Evolutionary conservation across 1,140 invertebrate species (phyloP), one percentile per base, ranked within the genome.

Genomic region (Drosophila sp.): DNA sequence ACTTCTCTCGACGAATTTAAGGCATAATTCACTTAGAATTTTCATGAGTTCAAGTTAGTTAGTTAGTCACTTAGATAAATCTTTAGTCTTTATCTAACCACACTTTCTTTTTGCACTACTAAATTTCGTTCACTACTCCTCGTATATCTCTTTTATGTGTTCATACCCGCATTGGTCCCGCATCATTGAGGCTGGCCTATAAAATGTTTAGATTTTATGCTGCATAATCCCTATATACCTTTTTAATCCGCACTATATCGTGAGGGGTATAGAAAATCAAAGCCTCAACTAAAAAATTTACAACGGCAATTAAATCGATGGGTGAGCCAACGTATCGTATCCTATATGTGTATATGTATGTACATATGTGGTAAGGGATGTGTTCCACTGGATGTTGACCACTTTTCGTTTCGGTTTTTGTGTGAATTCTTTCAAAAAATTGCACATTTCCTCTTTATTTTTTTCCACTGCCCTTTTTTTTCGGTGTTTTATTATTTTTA

Each of bases 361-460:
- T 23, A 0, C 3, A 6, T 23, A 7, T 47, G 23, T 47, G 44
- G 44, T 27, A 3, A n/a, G 35, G 11, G 55, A 60, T 67, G 35
- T 58, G 35, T 58, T 54, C 11, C 44, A 27, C 35, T 17, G 17
- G 17, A 17, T 17, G 35, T 27, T 50, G 44, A 50, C 44, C 44
- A 50, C 44, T 50, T 50, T 50, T 50, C 44, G 44, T 50, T 50
- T 27, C 44, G 44, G 44, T 50, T 35, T 58, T 58, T 38, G 23
- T 58, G 56, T 33, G 56, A 35, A 58, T 32, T 33, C 23, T 58
- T 58, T 33, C 55, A 38, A 58, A 33, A 58, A 58, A 68, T 63
- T 81, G 70, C 67, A 65, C 77, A 60, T 71, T 76, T 80, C 47
- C 63, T 40, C 23, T 47, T 44, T 58, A 33, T 56, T 30, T 56